Conservation (phyloP, 53 echinoderm and acorn worm species). For the Echinarachnius parma region DNA sequence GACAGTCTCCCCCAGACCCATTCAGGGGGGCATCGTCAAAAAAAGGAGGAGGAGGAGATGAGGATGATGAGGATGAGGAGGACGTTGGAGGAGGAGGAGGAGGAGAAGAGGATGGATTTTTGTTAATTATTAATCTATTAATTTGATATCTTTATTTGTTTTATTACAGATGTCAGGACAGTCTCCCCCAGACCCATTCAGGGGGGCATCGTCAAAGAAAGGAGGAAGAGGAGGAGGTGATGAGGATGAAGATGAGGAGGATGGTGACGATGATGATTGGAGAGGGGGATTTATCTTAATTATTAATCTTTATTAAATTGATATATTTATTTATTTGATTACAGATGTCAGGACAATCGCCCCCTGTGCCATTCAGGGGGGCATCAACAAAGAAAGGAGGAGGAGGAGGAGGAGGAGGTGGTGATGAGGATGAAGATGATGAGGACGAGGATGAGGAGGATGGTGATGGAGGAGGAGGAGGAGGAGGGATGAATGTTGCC, state of each 20-base stretch:
- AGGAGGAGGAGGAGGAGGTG: constrained; percentile 13
- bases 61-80: constrained; percentile 54
- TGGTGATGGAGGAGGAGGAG: constrained; percentile 55
- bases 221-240: constrained; percentile 20
- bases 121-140: no score
- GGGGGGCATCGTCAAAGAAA: constrained; percentile 60
- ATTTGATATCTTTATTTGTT: no score
- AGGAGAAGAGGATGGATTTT: constrained; percentile 50
- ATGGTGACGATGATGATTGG: constrained; percentile 58
- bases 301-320: no score
- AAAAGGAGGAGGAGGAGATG: constrained; percentile 28
- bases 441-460: constrained; percentile 70
- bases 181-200: constrained; percentile 73
- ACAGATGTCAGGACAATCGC: constrained; percentile 66
- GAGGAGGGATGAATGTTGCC: constrained; percentile 52
- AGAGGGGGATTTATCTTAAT: no score
- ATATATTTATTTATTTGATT: no score
- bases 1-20: constrained; percentile 67
- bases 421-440: constrained; percentile 48
- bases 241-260: constrained; percentile 62
- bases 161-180: constrained; percentile 76
- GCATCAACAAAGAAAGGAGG: constrained; percentile 41
- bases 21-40: constrained; percentile 69
- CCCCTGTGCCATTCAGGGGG: constrained; percentile 84
- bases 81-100: constrained; percentile 56